A percentile compares a stretch with the other conserved stretches of the same genome.
phyloP scores from a whole-genome alignment of 2,113 vertebrate genomes.

The Nymphicus hollandicus region DNA sequence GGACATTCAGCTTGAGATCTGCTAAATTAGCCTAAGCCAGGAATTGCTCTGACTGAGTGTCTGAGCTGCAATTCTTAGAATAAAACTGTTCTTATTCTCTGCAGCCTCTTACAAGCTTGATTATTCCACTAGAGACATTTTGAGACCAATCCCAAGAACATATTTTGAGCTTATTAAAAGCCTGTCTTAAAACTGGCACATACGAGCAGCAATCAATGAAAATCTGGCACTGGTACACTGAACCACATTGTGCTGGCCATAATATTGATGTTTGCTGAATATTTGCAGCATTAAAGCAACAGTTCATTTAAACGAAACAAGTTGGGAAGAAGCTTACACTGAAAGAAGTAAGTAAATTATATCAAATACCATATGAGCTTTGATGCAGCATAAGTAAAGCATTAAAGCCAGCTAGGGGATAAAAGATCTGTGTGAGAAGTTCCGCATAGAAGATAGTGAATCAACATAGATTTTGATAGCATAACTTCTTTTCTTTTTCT shows the following conservation, averaged over 20 bases:
- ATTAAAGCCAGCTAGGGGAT: neutral
- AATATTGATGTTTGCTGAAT: conserved; percentile 56
- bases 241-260: conserved; percentile 41
- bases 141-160: conserved; percentile 57
- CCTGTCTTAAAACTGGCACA: conserved; percentile 58
- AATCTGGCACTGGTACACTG: conserved; percentile 33
- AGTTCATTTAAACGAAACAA: conserved; percentile 39
- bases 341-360: conserved; percentile 28
- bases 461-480: neutral
- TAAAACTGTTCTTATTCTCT: neutral
- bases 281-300: conserved; percentile 37
- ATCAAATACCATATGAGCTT: neutral
- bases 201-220: conserved; percentile 54
- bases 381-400: neutral
- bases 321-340: conserved; percentile 18
- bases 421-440: neutral
- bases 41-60: conserved; percentile 32
- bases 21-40: neutral
- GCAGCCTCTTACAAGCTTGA: conserved; percentile 29
- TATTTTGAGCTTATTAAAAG: conserved; percentile 68
- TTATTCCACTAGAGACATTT: conserved; percentile 58
- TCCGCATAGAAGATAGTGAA: neutral
- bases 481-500: neutral
- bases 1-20: neutral
- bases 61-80: conserved; percentile 28